phyloP scores from a whole-genome alignment of 2,888 invertebrate species.

The Microchrysa polita region DNA sequence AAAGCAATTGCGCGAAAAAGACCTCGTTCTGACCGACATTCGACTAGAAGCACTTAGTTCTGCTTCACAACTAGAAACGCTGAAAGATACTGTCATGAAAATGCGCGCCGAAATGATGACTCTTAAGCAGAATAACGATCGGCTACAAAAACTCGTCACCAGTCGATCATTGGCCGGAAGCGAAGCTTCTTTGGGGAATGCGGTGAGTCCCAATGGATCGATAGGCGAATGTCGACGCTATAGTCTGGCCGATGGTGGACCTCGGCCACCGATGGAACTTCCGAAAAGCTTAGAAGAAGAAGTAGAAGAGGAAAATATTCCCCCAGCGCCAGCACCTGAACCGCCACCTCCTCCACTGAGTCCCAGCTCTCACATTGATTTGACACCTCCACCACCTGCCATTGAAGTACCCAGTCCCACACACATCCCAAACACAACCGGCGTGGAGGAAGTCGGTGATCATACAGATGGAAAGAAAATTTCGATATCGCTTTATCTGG shows the following conservation, averaged over 20 bases:
- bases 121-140: slow-evolving; percentile 95
- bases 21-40: slow-evolving; percentile 95
- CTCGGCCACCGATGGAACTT: slow-evolving; percentile 63
- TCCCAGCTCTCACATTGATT: slow-evolving; percentile 62
- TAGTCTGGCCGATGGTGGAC: slow-evolving; percentile 69
- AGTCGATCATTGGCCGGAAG: slow-evolving; percentile 72
- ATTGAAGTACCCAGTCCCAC: slow-evolving; percentile 60
- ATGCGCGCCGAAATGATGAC: slow-evolving; percentile 96
- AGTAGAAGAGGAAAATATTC: slow-evolving; percentile 63
- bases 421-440: slow-evolving; percentile 57
- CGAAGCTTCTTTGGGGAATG: slow-evolving; percentile 69
- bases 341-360: slow-evolving; percentile 62
- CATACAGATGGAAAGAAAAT: slow-evolving; percentile 87
- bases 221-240: slow-evolving; percentile 69
- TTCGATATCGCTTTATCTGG: slow-evolving; percentile 86
- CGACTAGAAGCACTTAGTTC: slow-evolving; percentile 95
- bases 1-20: slow-evolving; percentile 94
- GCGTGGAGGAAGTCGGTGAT: slow-evolving; percentile 71
- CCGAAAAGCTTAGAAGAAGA: slow-evolving; percentile 62
- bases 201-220: slow-evolving; percentile 63
- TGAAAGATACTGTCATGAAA: slow-evolving; percentile 95
- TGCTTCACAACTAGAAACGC: slow-evolving; percentile 95
- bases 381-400: slow-evolving; percentile 64
- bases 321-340: slow-evolving; percentile 62
- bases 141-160: slow-evolving; percentile 87